phyloP scores from a whole-genome alignment of 2,113 vertebrate genomes.

The Caloenas nicobarica region DNA sequence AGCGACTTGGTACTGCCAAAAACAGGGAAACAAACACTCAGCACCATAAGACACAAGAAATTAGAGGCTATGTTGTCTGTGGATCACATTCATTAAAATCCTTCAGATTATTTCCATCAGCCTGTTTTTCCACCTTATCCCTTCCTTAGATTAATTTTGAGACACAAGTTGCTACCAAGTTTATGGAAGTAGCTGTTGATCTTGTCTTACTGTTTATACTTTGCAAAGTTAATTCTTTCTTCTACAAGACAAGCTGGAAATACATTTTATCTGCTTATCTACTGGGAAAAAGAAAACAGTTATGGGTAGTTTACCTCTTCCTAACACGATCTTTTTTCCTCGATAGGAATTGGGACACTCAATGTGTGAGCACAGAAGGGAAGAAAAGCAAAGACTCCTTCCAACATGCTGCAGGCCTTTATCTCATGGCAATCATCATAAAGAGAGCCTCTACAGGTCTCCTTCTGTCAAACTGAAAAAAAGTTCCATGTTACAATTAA shows the following conservation, averaged over 20 bases:
- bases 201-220: background rate
- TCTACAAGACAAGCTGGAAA: background rate
- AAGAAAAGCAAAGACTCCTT: background rate
- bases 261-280: background rate
- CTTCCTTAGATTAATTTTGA: background rate
- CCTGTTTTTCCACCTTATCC: background rate
- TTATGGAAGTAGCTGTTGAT: background rate
- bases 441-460: background rate
- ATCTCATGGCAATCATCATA: background rate
- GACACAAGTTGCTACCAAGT: background rate
- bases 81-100: background rate
- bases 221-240: background rate
- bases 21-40: background rate
- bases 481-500: background rate
- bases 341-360: background rate
- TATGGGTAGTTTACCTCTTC: background rate
- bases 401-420: background rate
- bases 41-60: background rate
- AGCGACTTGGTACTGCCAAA: background rate
- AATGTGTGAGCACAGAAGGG: background rate
- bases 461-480: background rate
- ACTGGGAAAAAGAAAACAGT: background rate
- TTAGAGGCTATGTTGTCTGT: background rate
- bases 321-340: background rate
- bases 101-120: background rate